phyloP scores from a whole-genome alignment of 2,888 invertebrate species.

The Athalia rosae region DNA sequence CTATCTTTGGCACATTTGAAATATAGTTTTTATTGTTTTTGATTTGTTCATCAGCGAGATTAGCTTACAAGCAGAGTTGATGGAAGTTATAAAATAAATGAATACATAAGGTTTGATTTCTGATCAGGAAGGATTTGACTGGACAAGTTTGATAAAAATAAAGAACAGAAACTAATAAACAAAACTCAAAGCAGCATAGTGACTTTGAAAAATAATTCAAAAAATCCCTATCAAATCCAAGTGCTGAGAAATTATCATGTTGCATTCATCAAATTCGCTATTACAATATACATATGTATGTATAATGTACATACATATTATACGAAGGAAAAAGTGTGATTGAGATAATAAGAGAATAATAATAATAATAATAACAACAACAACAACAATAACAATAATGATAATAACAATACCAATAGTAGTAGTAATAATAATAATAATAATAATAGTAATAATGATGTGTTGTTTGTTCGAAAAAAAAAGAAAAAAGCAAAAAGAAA shows the following conservation, averaged over 20 bases:
- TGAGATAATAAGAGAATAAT: background rate
- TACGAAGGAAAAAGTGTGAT: background rate
- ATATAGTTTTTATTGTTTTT: background rate
- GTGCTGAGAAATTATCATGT: constrained; percentile 23
- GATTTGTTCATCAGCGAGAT: background rate
- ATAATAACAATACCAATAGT: too few species aligned
- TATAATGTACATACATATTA: constrained; percentile 8
- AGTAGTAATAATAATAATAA: background rate
- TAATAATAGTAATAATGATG: constrained; percentile 5
- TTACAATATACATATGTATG: background rate
- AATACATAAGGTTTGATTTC: background rate
- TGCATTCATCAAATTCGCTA: background rate
- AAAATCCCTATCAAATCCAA: constrained; percentile 34
- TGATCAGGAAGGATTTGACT: background rate
- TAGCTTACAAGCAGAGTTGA: too few species aligned
- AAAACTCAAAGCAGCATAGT: background rate
- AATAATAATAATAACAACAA: background rate
- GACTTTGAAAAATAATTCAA: background rate
- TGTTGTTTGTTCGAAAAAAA: constrained; percentile 42
- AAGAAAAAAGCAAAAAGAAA: constrained; percentile 47
- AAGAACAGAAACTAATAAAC: background rate
- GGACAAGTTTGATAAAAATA: background rate
- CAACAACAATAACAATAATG: too few species aligned
- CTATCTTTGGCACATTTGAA: background rate
- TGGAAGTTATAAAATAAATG: background rate